These are phyloP conservation scores for Nasonia giraulti DNA, from an alignment of 1,140 invertebrate genomes.

Conservation along the genomic window DNA sequence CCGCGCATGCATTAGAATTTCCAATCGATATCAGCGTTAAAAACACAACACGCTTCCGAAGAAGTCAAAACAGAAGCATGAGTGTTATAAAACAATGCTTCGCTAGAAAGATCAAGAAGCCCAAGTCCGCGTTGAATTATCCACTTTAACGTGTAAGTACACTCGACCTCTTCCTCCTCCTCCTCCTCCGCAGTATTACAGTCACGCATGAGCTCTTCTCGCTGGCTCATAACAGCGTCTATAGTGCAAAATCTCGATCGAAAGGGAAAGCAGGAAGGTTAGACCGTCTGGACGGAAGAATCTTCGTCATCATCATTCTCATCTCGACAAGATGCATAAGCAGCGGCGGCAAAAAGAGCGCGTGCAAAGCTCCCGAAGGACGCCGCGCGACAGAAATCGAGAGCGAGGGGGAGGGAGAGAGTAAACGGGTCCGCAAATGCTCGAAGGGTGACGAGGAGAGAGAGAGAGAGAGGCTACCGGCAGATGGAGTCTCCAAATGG, in stretches of 20 bases:
- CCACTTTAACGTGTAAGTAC: neutral
- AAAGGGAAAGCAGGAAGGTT: neutral
- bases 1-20: no score
- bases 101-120: no score
- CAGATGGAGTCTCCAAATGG: constrained; percentile 30
- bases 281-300: neutral
- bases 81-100: no score
- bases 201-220: neutral
- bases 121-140: neutral
- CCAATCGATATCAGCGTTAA: no score
- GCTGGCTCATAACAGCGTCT: neutral
- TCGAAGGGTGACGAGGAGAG: constrained; percentile 25
- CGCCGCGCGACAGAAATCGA: constrained; percentile 2
- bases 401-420: constrained; percentile 21
- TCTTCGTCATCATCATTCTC: neutral
- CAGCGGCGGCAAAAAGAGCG: constrained; percentile 1
- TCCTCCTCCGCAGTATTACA: neutral
- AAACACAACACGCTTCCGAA: no score
- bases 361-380: constrained; percentile 16
- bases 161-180: neutral
- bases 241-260: neutral
- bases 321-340: neutral
- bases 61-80: no score
- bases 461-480: constrained; percentile 3
- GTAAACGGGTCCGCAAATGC: constrained; percentile 26